Base-by-base conservation (phyloP, 1,140 invertebrate genomes). In the Drosophila miranda region DNA sequence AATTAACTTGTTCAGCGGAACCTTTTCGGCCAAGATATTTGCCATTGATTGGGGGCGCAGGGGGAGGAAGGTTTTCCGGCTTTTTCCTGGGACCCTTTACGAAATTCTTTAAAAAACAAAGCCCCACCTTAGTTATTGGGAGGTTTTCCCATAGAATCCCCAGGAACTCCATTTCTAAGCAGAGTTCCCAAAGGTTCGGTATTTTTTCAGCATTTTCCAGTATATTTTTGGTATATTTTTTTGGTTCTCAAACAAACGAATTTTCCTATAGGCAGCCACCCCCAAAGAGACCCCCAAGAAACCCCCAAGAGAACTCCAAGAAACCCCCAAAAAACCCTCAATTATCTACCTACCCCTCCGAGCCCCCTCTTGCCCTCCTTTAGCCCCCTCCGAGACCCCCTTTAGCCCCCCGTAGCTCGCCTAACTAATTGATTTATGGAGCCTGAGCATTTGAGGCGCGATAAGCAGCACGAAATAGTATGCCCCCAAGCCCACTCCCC, bases 381-480 rank as follows among this genome's bases (percentile, higher is more conserved):
- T 19, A 34, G 2, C 48, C 19, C 34, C 23, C 21, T 11, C 16
- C 19, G 30, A 8, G 2, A 0, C 28, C 34, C 34, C 34, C 1
- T 13, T 3, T 5, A 23, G 5, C 23, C 23, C 4, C 5, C 23
- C 3, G 4, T 5, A 23, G 4, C 23, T 23, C 3, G 48, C 49
- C n/a, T 46, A 30, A 51, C 79, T 77, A 84, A 84, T 84, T 84
- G 80, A 84, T 84, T 84, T 86, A 84, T 84, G 76, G 55, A 49
- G 50, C 54, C 58, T 46, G 46, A 44, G 58, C 63, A 80, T 72
- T 74, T 51, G 66, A 68, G 59, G 75, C 50, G 75, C 71, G 79
- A 83, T 83, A 83, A 70, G 58, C 71, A 50, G 60, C 80, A 83
- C 80, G 76, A 86, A 75, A 61, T 50, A 56, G 2, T 50, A 19